A percentile compares a stretch with the other conserved stretches of the same genome.
Conservation (phyloP, 2,888 invertebrate genomes). For the Protonemura montana region DNA sequence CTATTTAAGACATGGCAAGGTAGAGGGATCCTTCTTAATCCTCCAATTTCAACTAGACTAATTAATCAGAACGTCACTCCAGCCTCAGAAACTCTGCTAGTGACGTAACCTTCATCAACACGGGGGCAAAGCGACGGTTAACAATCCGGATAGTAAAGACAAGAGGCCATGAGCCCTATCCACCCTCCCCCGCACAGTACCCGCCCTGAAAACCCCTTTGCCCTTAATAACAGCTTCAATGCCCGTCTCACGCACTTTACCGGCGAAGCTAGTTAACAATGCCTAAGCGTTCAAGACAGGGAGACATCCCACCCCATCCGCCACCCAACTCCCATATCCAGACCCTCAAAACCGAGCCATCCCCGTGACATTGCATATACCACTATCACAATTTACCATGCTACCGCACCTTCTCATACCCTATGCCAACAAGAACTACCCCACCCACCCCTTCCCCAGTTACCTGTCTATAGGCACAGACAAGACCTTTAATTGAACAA, state of each 20-base stretch:
- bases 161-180: conserved; percentile 13
- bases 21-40: conserved; percentile 33
- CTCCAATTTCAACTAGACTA: conserved; percentile 40
- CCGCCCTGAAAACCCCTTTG: not conserved
- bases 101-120: conserved; percentile 39
- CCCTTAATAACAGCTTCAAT: conserved; percentile 7
- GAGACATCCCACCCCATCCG: not conserved
- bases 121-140: conserved; percentile 1
- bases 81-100: conserved; percentile 18
- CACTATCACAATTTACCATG: conserved; percentile 5
- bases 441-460: not conserved
- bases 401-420: not conserved
- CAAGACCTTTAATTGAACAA: not conserved
- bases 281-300: not conserved
- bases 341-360: not conserved
- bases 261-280: not conserved
- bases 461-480: not conserved
- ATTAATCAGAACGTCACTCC: conserved; percentile 34
- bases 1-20: conserved; percentile 28
- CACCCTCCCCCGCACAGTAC: not conserved
- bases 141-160: conserved; percentile 26
- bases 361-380: not conserved
- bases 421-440: not conserved
- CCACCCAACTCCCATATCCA: not conserved
- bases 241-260: not conserved